Percentiles rank a stretch among this genome's conserved stretches.
phyloP scores from a whole-genome alignment of 2,113 vertebrate genomes.

The Mungos mungo region DNA sequence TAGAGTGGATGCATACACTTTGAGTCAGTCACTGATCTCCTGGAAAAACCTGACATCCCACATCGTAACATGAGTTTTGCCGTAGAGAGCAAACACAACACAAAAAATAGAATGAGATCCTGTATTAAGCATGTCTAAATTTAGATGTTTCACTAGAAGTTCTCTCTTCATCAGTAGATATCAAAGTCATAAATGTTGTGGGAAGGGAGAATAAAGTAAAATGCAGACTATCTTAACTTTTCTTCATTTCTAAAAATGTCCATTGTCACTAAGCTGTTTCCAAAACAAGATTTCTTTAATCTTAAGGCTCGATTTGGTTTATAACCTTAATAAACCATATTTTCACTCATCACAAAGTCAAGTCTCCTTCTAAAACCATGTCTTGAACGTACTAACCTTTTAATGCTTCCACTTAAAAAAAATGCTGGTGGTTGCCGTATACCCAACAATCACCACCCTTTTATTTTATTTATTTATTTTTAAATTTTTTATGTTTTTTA shows the following conservation, averaged over 20 bases:
- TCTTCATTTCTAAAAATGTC: not conserved
- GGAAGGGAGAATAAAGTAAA: not conserved
- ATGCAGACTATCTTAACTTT: not conserved
- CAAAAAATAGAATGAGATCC: not conserved
- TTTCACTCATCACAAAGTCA: conserved; percentile 44
- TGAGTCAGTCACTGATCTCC: not conserved
- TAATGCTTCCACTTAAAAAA: not conserved
- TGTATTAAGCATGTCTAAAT: not conserved
- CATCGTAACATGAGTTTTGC: not conserved
- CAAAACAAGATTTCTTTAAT: conserved; percentile 29
- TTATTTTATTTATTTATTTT: not conserved
- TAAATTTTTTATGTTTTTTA: no score
- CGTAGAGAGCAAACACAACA: conserved; percentile 6
- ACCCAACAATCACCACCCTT: not conserved
- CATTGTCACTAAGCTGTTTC: not conserved
- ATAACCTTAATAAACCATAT: conserved; percentile 42
- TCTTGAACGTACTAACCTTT: conserved; percentile 17
- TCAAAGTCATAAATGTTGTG: conserved; percentile 2
- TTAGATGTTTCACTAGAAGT: conserved; percentile 27
- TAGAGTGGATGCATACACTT: not conserved
- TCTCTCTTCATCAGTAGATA: not conserved
- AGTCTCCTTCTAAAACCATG: conserved; percentile 6
- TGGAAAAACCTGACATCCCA: not conserved
- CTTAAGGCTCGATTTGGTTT: conserved; percentile 41
- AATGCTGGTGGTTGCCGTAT: not conserved